phyloP scores from a whole-genome alignment of 2,888 invertebrate species.

The Schizaphis graminum region DNA sequence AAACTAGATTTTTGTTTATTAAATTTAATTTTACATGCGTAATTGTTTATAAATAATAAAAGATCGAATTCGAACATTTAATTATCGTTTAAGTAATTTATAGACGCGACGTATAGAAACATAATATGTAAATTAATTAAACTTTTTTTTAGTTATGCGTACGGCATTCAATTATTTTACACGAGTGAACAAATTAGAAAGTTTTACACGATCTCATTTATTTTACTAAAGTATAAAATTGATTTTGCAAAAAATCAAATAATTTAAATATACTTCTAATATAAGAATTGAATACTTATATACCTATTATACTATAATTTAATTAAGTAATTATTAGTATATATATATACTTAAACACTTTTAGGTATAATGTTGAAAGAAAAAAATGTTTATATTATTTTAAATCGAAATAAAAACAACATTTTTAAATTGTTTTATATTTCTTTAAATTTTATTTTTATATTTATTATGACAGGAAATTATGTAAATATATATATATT shows the following conservation, averaged over 20 bases:
- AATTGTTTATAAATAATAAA: not conserved
- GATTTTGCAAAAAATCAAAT: not conserved
- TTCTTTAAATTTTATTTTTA: too few species aligned
- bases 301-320: not conserved
- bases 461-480: too few species aligned
- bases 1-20: not conserved
- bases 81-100: not conserved
- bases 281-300: not conserved
- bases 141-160: not conserved
- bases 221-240: not conserved
- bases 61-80: not conserved
- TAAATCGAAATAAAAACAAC: too few species aligned
- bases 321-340: not conserved
- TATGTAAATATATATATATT: too few species aligned
- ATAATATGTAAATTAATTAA: not conserved
- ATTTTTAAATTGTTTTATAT: too few species aligned
- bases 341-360: too few species aligned
- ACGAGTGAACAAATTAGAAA: not conserved
- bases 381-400: too few species aligned
- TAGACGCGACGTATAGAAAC: not conserved
- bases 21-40: too few species aligned
- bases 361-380: too few species aligned
- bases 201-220: not conserved
- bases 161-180: not conserved
- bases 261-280: not conserved